Percentiles rank a stretch among this genome's conserved stretches.
phyloP scores from a whole-genome alignment of 30 jellyfish, hydroid and myxozoan genomes.

The Mastigias papua region DNA sequence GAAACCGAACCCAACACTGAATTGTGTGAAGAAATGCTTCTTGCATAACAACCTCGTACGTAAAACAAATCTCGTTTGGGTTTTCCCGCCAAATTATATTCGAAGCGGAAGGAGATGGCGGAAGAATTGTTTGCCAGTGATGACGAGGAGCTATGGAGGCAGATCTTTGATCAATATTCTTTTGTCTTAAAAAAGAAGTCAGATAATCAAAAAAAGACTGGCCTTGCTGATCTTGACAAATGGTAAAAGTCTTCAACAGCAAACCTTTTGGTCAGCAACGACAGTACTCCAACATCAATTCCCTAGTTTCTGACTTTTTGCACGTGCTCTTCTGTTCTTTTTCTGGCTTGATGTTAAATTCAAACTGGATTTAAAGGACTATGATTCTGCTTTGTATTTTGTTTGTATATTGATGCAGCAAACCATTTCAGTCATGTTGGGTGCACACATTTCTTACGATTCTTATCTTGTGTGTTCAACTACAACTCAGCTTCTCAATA shows the following conservation, averaged over 20 bases:
- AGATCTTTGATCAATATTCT: conserved; percentile 36
- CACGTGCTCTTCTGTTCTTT: too few relatives aligned
- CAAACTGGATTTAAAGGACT: too few relatives aligned
- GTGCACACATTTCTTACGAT: too few relatives aligned
- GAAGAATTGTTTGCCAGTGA: conserved; percentile 48
- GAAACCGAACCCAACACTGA: background rate
- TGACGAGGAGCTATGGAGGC: conserved; percentile 66
- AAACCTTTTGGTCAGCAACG: too few relatives aligned
- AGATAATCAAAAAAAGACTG: conserved; percentile 68
- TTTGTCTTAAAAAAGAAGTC: conserved; percentile 56
- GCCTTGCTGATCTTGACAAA: conserved; percentile 59
- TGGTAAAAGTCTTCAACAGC: conserved; percentile 60
- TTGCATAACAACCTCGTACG: conserved; percentile 12
- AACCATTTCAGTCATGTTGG: too few relatives aligned
- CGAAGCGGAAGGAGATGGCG: conserved; percentile 43
- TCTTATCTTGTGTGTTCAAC: too few relatives aligned
- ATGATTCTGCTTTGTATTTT: too few relatives aligned
- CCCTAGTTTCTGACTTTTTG: too few relatives aligned
- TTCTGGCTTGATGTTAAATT: too few relatives aligned
- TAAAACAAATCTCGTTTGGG: background rate
- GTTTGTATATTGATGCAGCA: too few relatives aligned
- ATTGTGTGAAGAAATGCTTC: background rate
- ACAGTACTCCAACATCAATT: too few relatives aligned
- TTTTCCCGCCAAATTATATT: conserved; percentile 13
- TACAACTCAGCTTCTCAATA: too few relatives aligned